These are phyloP conservation scores for Cerastis leucographa DNA, from an alignment of 2,888 invertebrate species.

Conservation along the genomic window DNA sequence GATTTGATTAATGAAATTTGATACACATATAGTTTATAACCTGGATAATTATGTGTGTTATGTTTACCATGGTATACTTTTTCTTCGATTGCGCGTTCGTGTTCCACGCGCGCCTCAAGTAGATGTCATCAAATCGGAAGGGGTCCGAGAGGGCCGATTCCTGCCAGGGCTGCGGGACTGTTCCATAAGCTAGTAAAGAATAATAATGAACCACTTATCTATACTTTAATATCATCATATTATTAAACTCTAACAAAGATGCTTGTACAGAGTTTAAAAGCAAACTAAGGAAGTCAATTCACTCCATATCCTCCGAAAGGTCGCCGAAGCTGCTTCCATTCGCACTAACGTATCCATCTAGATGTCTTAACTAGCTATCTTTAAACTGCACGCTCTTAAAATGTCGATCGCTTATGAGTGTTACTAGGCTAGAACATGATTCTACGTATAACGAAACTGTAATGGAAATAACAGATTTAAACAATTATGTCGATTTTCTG, in stretches of 20 bases:
- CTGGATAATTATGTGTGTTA: no score
- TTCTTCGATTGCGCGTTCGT: no score
- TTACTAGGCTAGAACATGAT: neutral
- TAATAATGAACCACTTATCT: no score
- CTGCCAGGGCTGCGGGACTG: no score
- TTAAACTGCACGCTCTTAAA: neutral
- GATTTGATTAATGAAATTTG: neutral
- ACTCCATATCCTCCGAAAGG: constrained; percentile 11
- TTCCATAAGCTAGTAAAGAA: neutral
- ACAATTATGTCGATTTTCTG: neutral
- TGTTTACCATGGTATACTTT: no score
- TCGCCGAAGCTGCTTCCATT: constrained; percentile 6
- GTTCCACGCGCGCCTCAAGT: no score
- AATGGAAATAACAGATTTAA: no score
- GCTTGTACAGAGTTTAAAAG: constrained; percentile 21
- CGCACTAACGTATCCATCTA: neutral
- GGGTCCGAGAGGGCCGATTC: no score
- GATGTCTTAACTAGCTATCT: neutral
- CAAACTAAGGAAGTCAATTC: constrained; percentile 28
- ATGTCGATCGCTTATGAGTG: neutral
- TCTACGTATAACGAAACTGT: neutral
- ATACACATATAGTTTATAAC: no score
- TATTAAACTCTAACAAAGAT: neutral
- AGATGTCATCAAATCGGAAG: no score
- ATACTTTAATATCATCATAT: constrained; percentile 12